Conservation (phyloP, 2,113 vertebrate species). For the Lethenteron reissneri region DNA sequence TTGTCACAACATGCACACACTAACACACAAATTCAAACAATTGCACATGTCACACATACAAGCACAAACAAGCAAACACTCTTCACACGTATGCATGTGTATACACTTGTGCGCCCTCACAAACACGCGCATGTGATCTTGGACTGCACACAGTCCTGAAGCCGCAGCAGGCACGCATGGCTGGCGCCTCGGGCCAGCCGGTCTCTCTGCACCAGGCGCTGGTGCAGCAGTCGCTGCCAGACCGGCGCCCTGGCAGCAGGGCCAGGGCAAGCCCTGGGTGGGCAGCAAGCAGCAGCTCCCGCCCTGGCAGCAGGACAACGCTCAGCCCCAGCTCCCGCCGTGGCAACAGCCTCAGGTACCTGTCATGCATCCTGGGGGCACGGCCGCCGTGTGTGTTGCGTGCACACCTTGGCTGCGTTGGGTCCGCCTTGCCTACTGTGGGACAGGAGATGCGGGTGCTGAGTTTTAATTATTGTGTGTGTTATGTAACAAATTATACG, state of each 20-base stretch:
- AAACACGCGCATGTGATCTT: too few species aligned
- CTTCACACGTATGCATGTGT: too few species aligned
- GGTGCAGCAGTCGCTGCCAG: constrained; percentile 25
- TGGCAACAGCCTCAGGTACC: neutral
- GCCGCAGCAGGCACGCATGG: constrained; percentile 29
- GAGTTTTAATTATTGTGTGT: too few species aligned
- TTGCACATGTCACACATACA: too few species aligned
- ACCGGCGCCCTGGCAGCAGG: constrained; percentile 16
- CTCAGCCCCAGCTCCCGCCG: neutral
- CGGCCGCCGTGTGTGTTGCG: neutral
- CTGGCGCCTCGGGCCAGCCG: neutral
- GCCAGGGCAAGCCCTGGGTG: constrained; percentile 2
- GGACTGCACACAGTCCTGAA: constrained; percentile 35
- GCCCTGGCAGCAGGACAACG: neutral
- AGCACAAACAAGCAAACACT: too few species aligned
- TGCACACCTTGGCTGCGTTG: neutral
- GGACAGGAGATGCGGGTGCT: too few species aligned
- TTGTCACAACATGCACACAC: too few species aligned
- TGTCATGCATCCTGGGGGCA: neutral
- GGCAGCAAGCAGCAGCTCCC: constrained; percentile 5
- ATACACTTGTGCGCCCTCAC: too few species aligned
- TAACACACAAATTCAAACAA: too few species aligned
- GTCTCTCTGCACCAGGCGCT: constrained; percentile 17
- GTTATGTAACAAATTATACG: too few species aligned
- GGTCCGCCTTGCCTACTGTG: too few species aligned